These are phyloP conservation scores for Staurois parvus DNA, from an alignment of 2,797 vertebrate species.

Conservation along the genomic window DNA sequence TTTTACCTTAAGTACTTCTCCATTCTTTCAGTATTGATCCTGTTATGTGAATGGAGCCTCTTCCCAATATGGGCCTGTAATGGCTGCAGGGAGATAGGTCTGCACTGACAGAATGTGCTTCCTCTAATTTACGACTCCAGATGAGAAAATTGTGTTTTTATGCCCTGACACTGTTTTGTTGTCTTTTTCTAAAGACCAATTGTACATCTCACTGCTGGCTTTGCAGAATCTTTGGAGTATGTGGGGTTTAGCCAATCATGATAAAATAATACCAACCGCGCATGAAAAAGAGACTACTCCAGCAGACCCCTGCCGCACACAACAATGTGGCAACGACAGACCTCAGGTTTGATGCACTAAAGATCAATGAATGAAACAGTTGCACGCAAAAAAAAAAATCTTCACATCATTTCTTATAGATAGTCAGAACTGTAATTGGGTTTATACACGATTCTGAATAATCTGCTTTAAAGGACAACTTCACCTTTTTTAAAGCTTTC, in stretches of 20 bases:
- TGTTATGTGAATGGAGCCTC: constrained; percentile 40
- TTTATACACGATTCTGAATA: too few species aligned
- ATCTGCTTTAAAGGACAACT: too few species aligned
- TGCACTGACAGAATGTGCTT: constrained; percentile 17
- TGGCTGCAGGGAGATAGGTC: constrained; percentile 11
- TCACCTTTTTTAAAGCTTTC: too few species aligned
- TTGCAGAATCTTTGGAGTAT: background rate
- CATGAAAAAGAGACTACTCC: background rate
- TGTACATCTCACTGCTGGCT: background rate
- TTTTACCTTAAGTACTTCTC: constrained; percentile 49
- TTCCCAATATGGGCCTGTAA: constrained; percentile 36
- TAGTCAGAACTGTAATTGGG: too few species aligned
- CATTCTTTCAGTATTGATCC: constrained; percentile 52
- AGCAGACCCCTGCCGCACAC: background rate
- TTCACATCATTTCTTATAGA: too few species aligned
- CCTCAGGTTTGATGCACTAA: too few species aligned
- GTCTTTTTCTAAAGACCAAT: background rate
- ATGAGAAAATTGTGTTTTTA: background rate
- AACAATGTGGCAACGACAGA: too few species aligned
- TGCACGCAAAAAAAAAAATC: too few species aligned
- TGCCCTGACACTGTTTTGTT: background rate
- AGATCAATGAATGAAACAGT: too few species aligned
- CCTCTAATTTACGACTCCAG: constrained; percentile 22
- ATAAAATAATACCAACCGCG: background rate
- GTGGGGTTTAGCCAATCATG: background rate